These are phyloP conservation scores for Bolinopsis microptera DNA, from an alignment of 37 sponge, comb jelly and placozoan genomes.

Conservation along the genomic window DNA sequence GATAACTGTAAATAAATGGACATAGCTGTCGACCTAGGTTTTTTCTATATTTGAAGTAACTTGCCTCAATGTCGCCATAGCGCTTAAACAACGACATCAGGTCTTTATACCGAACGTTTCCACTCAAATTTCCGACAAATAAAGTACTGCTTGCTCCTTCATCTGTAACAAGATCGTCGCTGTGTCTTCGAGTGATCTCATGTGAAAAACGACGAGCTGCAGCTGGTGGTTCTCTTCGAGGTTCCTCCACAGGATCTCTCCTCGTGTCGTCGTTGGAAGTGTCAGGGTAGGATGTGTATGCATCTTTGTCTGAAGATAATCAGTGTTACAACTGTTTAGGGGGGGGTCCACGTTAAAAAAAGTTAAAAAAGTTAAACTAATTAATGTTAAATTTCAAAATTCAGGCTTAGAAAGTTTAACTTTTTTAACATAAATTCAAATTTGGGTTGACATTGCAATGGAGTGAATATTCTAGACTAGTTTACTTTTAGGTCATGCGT, in stretches of 20 bases:
- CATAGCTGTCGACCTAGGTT: no score
- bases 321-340: neutral
- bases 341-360: no score
- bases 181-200: neutral
- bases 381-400: no score
- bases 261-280: neutral
- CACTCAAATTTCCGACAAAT: slow-evolving; percentile 51
- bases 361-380: no score
- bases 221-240: neutral
- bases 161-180: slow-evolving; percentile 48
- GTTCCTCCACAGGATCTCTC: neutral
- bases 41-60: neutral
- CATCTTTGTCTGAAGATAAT: slow-evolving; percentile 32
- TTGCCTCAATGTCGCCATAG: slow-evolving; percentile 42
- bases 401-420: no score
- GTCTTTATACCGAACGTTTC: slow-evolving; percentile 51
- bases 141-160: slow-evolving; percentile 61
- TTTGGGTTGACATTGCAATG: no score
- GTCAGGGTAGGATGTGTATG: slow-evolving; percentile 50
- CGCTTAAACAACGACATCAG: slow-evolving; percentile 47
- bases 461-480: no score
- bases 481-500: no score
- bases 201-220: neutral
- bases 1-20: neutral
- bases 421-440: no score